Evolutionary conservation across 2,113 vertebrate species (phyloP).

Genomic region (Centropus bengalensis): DNA sequence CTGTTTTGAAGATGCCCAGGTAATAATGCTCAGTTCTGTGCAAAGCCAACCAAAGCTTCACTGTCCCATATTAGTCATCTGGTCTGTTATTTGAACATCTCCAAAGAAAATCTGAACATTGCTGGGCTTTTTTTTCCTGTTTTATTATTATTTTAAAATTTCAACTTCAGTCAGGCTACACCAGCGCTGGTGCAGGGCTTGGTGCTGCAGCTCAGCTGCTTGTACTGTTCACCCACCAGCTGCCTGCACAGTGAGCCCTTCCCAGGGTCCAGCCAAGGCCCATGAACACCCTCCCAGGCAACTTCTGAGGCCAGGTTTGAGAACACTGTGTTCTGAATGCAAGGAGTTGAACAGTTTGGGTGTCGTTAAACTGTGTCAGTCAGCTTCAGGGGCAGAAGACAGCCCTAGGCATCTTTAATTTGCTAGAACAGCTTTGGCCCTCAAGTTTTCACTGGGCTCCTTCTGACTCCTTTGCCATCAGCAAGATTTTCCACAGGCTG

Average conservation of each 20-base stretch:
- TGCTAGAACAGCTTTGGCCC: not conserved
- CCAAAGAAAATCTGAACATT: not conserved
- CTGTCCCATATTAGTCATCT: not conserved
- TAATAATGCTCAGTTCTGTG: not conserved
- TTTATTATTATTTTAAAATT: not conserved
- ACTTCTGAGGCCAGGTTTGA: not conserved
- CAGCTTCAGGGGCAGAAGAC: not conserved
- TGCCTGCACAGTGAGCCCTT: fast-evolving
- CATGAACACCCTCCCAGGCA: not conserved
- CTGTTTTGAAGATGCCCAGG: not conserved
- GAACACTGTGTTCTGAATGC: not conserved
- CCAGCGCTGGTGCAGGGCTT: fast-evolving
- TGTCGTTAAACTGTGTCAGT: not conserved
- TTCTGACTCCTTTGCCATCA: not conserved
- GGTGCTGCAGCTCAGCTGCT: not conserved
- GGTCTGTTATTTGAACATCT: not conserved
- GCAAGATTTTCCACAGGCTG: not conserved
- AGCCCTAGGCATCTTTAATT: not conserved
- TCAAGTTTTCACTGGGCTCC: fast-evolving
- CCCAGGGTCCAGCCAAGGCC: not conserved
- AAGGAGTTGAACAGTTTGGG: not conserved
- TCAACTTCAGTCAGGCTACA: not conserved
- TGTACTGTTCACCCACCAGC: not conserved
- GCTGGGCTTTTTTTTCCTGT: not conserved
- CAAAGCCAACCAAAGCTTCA: not conserved